Base-by-base conservation (phyloP, 2,888 invertebrate genomes). In the Chrysodeixis includens region DNA sequence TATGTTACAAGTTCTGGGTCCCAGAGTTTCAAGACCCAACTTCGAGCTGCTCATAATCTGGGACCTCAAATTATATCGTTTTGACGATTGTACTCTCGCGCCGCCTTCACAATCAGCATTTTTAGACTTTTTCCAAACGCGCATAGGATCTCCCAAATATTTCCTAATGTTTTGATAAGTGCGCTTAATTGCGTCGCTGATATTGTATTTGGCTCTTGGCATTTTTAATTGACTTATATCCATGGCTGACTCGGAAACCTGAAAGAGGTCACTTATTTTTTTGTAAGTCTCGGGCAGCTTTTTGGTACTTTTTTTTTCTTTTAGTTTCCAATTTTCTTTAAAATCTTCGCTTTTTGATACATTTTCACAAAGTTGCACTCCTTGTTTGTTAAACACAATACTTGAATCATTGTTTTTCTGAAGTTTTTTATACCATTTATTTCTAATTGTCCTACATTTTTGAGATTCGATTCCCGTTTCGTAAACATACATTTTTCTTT, bases 1-100 rank as follows among this genome's bases (percentile, higher is more conserved):
- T 69, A 86, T 57, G 82, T 74, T 1, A 82, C 77, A 1, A 80
- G 14, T n/a, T n/a, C n/a, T 30, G 75, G 26, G 64, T 76, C 86
- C 81, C 0, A 89, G 60, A 64, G 32, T 71, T 2, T 32, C 7
- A 44, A 62, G 75, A 9, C 60, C 9, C 12, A 1, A 40, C 62
- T 76, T 64, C 9, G 81, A 55, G 49, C 56, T 66, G 61, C 61
- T 71, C 74, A 82, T 82, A 20, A 72, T 56, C 22, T 58, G 46
- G 30, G 75, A 68, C 54, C 83, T 81, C 32, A 69, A 57, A 59
- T 74, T 71, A 5, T 87, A 60, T 20, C 86, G 81, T 63, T 67
- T 83, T 0, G 71, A 44, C 10, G 81, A 83, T 8, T 81, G 57
- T n/a, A 56, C 67, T 3, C 76, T 59, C 1, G 81, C 78, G 30